Evolutionary conservation across 2,797 vertebrate species (phyloP), one percentile per base, ranked within the genome.

Genomic region (Acipenser ruthenus): DNA sequence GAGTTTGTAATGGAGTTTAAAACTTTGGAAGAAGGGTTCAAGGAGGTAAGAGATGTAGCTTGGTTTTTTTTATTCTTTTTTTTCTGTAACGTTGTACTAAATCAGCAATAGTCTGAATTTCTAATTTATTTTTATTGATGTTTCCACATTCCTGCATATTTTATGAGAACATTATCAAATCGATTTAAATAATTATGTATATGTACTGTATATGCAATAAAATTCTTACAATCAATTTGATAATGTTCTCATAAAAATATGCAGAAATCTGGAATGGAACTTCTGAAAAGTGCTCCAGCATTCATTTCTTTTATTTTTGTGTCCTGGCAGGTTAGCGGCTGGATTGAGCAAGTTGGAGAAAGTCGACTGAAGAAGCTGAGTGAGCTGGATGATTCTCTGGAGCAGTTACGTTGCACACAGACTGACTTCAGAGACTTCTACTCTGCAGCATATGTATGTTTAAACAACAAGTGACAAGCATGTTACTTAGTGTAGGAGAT

Each of bases 311-410:
- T 12, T 64, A 8, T 47, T 10, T 60, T 47, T 18, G 53, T 70
- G 60, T 68, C 63, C 64, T 66, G 62, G n/a, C 80, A 98, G 96
- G 89, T 95, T 78, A 88, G 79, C 70, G 73, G 74, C 50, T 98
- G 96, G 96, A 84, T 99, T 1, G 81, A 91, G 82, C 78, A 91
- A 10, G 90, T 91, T 3, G 95, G 95, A 6, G 90, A 90, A 75
- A 83, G 78, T 49, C 77, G 73, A 4, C 84, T 99, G 50, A 83
- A 83, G 71, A 84, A 74, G 59, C 82, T 87, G 3, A 47, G 73
- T 48, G 82, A 85, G 68, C 72, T 86, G 5, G 89, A 90, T 0
- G 89, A 92, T 71, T 94, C 93, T 48, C 80, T 94, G 83, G 93
- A 93, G 74, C 76, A 82, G 63, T 78, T 96, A 60, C 86, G 81